These are phyloP conservation scores for Lithophane leautieri DNA, from an alignment of 2,888 invertebrate species.

Conservation along the genomic window DNA sequence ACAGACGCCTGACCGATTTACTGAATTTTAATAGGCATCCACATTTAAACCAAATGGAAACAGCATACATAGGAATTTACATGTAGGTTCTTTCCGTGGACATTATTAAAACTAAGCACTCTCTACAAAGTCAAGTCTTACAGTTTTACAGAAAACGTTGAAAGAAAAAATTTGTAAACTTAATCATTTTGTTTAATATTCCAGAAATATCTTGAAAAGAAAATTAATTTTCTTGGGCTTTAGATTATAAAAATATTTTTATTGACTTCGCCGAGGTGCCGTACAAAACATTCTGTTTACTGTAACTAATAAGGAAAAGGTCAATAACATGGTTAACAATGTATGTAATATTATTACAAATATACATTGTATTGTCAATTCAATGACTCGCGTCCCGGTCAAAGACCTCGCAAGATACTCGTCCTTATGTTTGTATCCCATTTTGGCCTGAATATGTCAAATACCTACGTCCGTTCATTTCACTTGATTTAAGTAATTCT, in stretches of 20 bases:
- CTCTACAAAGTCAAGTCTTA: not conserved
- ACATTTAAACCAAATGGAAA: not conserved
- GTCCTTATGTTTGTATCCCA: constrained; percentile 33
- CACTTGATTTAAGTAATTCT: constrained; percentile 49
- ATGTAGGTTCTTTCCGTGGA: not conserved
- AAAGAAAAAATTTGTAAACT: not conserved
- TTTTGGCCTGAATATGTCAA: constrained; percentile 31
- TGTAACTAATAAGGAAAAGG: constrained; percentile 12
- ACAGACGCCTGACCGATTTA: constrained; percentile 10
- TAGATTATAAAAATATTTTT: not conserved
- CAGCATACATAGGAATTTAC: not conserved
- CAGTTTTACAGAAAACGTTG: not conserved
- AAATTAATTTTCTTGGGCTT: not conserved
- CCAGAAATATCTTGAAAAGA: not conserved
- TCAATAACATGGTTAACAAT: not conserved
- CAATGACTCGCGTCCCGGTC: not conserved
- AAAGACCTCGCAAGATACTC: constrained; percentile 13
- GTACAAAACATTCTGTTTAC: not conserved
- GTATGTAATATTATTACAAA: not conserved
- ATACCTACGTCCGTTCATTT: constrained; percentile 39
- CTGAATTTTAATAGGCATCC: constrained; percentile 16
- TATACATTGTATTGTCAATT: not conserved
- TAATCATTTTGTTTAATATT: not conserved
- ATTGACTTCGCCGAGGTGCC: too few species aligned
- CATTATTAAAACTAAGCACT: not conserved